Evolutionary conservation across 1,140 invertebrate genomes (phyloP).

Genomic region (Achroia grisella): DNA sequence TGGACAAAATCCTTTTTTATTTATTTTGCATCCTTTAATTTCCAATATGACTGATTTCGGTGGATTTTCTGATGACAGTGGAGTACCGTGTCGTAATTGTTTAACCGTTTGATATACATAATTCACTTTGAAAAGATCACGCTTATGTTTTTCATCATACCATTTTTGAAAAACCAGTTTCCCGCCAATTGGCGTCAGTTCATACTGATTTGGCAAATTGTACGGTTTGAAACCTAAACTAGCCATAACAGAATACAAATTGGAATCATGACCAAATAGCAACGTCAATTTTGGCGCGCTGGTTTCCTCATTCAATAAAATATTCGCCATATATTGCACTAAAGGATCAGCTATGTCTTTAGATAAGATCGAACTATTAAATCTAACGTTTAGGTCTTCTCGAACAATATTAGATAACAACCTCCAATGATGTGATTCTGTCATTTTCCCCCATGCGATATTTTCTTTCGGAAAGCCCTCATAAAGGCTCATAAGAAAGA

Average conservation of each 20-base stretch:
- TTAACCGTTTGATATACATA: constrained; percentile 47
- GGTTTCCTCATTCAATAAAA: constrained; percentile 21
- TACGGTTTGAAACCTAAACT: constrained; percentile 30
- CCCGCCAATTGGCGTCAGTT: constrained; percentile 48
- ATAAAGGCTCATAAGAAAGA: constrained; percentile 57
- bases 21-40: constrained; percentile 31
- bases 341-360: constrained; percentile 39
- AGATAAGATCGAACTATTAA: constrained; percentile 27
- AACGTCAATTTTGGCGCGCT: constrained; percentile 24
- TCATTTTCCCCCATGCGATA: constrained; percentile 48
- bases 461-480: constrained; percentile 34
- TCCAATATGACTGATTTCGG: constrained; percentile 32
- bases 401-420: constrained; percentile 33
- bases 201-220: constrained; percentile 27
- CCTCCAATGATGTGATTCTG: constrained; percentile 26
- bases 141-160: constrained; percentile 18
- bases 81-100: constrained; percentile 32
- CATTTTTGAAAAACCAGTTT: constrained; percentile 60
- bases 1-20: constrained; percentile 37
- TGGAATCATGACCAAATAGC: constrained; percentile 38
- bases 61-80: constrained; percentile 27
- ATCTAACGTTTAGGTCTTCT: constrained; percentile 43
- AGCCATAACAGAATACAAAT: constrained; percentile 25
- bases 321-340: constrained; percentile 32
- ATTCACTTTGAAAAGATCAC: constrained; percentile 40